Percentiles rank a stretch among this genome's conserved stretches.
These are phyloP conservation scores for Eupelmus urozonus DNA, from an alignment of 2,888 invertebrate species.

Conservation along the genomic window DNA sequence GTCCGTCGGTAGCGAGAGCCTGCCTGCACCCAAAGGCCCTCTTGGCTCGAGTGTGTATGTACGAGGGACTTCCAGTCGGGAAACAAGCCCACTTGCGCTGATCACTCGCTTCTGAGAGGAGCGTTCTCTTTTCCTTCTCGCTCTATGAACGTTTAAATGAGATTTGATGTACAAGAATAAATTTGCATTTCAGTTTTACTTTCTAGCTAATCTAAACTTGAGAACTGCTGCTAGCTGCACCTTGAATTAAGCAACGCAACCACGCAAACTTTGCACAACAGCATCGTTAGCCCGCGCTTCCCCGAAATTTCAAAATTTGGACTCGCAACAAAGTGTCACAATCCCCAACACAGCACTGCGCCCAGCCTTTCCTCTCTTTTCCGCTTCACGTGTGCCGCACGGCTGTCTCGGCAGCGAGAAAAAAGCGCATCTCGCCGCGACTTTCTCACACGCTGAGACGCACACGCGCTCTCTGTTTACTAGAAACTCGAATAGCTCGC, in stretches of 20 bases:
- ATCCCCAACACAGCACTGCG: no score
- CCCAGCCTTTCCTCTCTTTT: neutral
- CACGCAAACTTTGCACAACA: no score
- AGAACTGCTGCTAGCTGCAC: no score
- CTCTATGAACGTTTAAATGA: no score
- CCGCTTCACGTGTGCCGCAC: constrained; percentile 9
- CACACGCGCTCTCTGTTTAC: constrained; percentile 26
- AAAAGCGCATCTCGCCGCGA: constrained; percentile 23
- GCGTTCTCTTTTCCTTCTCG: constrained; percentile 6
- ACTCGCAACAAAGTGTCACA: no score
- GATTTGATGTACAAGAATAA: no score
- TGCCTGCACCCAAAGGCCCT: neutral
- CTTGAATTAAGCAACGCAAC: no score
- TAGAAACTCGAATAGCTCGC: constrained; percentile 35
- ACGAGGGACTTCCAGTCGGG: constrained; percentile 24
- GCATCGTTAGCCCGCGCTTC: no score
- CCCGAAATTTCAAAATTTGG: no score
- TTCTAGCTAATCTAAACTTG: no score
- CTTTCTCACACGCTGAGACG: constrained; percentile 9
- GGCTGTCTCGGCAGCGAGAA: neutral
- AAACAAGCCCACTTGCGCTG: constrained; percentile 27
- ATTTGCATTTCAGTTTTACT: no score
- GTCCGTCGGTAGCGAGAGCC: constrained; percentile 23
- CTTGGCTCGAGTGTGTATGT: constrained; percentile 34
- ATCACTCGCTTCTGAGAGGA: neutral